Percentiles rank a stretch among this genome's conserved stretches.
Evolutionary conservation across 2,113 vertebrate species (phyloP).

Genomic region (Chamaea fasciata): DNA sequence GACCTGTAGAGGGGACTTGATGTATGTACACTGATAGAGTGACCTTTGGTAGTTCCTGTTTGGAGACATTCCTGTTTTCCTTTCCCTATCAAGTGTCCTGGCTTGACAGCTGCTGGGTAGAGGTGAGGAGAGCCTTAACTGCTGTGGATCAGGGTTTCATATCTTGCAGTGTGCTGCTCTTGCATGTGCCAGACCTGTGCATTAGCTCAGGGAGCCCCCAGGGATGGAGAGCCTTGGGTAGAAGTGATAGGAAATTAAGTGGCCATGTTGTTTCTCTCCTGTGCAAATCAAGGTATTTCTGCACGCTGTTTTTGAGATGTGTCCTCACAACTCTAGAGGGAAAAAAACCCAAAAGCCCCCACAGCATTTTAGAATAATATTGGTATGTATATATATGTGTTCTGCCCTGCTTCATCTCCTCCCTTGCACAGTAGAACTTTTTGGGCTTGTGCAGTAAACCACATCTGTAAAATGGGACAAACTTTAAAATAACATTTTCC

Average conservation of each 20-base stretch:
- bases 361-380: neutral
- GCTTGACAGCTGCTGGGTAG: neutral
- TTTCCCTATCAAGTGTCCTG: neutral
- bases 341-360: accelerated
- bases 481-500: neutral
- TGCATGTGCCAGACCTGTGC: neutral
- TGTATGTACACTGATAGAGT: neutral
- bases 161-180: neutral
- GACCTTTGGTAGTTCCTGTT: neutral
- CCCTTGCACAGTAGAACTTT: neutral
- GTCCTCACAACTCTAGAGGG: accelerated
- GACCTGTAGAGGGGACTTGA: neutral
- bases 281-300: neutral
- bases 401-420: neutral
- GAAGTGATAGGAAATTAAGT: neutral
- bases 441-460: neutral
- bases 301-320: neutral
- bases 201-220: neutral
- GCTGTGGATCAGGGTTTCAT: neutral
- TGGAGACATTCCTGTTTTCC: accelerated
- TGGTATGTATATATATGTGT: neutral
- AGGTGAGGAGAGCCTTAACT: neutral
- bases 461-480: neutral
- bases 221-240: neutral
- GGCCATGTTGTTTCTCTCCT: accelerated